Base-by-base conservation (phyloP, 1,140 invertebrate species). In the Capitella teleta region DNA sequence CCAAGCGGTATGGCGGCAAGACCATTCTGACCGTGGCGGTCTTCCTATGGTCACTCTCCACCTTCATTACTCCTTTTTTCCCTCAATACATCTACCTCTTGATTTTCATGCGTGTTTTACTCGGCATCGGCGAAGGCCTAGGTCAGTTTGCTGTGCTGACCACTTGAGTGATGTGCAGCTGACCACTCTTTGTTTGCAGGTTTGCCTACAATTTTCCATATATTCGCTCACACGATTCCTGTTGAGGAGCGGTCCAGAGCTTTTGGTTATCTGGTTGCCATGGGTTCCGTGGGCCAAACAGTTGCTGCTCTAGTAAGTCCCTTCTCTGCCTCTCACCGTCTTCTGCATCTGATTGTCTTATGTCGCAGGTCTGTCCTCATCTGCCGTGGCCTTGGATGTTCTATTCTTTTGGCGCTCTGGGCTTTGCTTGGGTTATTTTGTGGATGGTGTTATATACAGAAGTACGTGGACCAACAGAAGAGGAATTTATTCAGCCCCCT, bases 171-270 rank as follows among this genome's bases (percentile, higher is more conserved):
- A 12, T 34, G 10, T 12, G 32, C 10, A 12, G 10, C 32, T 10
- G 32, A 34, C 32, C 32, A 34, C 16, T 34, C 32, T n/a, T n/a
- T 38, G 16, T 38, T 38, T 71, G 16, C 54, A 83, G 83, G 83
- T 59, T 70, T 86, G 45, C 84, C 84, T 16, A 84, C 84, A 38
- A 84, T 86, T 61, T 86, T 84, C 70, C 83, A 86, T 59, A 78
- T 86, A 53, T 85, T 85, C 74, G 81, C 83, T 47, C 79, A 84
- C 61, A 79, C 76, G 58, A 79, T 86, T 57, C 82, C 82, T 30
- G 77, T 82, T 34, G 82, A 85, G 62, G 82, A 85, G 63, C 70
- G 83, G 57, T 85, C 83, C 14, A 62, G 82, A 56, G 82, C 84
- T 10, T 86, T 86, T 74, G 82, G 82, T 10, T 86, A 86, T 61